A percentile compares a stretch with the other conserved stretches of the same genome.
These are phyloP conservation scores for Anableps anableps DNA, from an alignment of 2,797 vertebrate genomes.

Conservation along the genomic window DNA sequence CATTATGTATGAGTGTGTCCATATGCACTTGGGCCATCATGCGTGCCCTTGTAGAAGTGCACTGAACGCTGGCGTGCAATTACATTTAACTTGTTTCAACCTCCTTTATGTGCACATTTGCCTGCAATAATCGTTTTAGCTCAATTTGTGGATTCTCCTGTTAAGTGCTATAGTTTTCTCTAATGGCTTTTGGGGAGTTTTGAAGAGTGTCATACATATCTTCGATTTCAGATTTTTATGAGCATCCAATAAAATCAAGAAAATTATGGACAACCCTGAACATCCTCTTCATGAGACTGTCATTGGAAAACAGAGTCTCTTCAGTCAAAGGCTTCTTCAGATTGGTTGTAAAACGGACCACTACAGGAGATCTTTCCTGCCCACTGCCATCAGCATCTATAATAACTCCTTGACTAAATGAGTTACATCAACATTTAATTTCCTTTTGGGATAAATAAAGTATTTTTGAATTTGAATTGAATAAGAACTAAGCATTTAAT, in stretches of 20 bases:
- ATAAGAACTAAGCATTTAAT: background rate
- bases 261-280: too few relatives aligned
- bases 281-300: too few relatives aligned
- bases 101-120: slow-evolving; percentile 41
- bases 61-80: slow-evolving; percentile 71
- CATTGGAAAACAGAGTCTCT: too few relatives aligned
- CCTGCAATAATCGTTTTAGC: slow-evolving; percentile 23
- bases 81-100: slow-evolving; percentile 66
- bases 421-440: too few relatives aligned
- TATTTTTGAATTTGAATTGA: too few relatives aligned
- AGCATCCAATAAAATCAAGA: too few relatives aligned
- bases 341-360: too few relatives aligned
- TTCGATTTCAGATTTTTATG: slow-evolving; percentile 8
- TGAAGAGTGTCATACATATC: background rate
- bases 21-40: slow-evolving; percentile 93
- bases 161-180: slow-evolving; percentile 8
- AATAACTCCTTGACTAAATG: too few relatives aligned
- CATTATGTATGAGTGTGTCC: slow-evolving; percentile 94
- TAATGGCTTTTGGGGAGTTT: slow-evolving; percentile 1
- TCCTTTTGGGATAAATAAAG: too few relatives aligned
- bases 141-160: slow-evolving; percentile 15
- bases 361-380: too few relatives aligned
- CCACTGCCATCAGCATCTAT: too few relatives aligned
- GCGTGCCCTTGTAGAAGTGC: slow-evolving; percentile 85
- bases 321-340: too few relatives aligned